phyloP scores from a whole-genome alignment of 2,888 invertebrate genomes.

The Dolichopus griseipennis region DNA sequence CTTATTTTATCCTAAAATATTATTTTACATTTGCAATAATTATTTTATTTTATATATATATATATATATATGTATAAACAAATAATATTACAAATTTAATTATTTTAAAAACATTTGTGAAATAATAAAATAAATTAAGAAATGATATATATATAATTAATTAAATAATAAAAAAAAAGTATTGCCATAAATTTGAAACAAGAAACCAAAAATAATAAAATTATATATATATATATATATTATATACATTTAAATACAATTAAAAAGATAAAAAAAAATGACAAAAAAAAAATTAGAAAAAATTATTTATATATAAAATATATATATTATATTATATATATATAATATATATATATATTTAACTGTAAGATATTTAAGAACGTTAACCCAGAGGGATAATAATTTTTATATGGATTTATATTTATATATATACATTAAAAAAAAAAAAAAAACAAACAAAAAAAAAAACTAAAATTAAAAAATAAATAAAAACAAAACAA shows the following conservation, averaged over 20 bases:
- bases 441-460: neutral
- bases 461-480: neutral
- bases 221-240: conserved; percentile 15
- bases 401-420: conserved; percentile 25
- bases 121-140: conserved; percentile 16
- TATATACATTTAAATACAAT: neutral
- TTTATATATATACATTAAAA: conserved; percentile 12
- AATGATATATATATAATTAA: conserved; percentile 13
- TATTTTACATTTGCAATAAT: neutral
- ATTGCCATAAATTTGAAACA: conserved; percentile 20
- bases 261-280: neutral
- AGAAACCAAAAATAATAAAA: conserved; percentile 25
- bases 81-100: conserved; percentile 30
- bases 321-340: too few relatives aligned
- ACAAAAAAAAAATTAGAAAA: neutral
- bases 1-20: neutral
- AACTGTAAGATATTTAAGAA: conserved; percentile 15
- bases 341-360: neutral
- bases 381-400: conserved; percentile 24
- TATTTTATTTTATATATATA: conserved; percentile 4
- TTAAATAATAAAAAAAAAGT: conserved; percentile 13
- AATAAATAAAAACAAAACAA: neutral
- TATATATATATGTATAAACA: neutral
- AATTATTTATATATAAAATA: too few relatives aligned
- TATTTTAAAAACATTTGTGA: conserved; percentile 23